Base-by-base conservation (phyloP, 1,140 invertebrate species). In the Anoplolepis gracilipes region DNA sequence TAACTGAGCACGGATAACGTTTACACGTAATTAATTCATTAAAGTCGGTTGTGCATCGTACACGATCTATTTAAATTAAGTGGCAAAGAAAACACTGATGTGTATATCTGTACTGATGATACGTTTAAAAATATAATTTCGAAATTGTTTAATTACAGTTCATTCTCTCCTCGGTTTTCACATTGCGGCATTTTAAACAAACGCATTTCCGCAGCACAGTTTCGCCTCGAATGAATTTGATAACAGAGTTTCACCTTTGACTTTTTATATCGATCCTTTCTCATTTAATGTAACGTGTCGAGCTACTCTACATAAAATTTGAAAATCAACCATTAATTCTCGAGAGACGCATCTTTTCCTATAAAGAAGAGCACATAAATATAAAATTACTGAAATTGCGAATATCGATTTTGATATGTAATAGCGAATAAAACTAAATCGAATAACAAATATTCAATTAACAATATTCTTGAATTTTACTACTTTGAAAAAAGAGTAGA, bases 1-100 rank as follows among this genome's bases (percentile, higher is more conserved):
- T 65, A 81, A 73, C 19, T 42, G 65, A 72, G 78, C 65, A 59
- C 28, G 49, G 19, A 73, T 55, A 55, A 55, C 28, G n/a, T 57
- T 81, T 70, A 73, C 39, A 30, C 33, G 78, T 61, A 70, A 82
- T 82, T 82, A 82, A 82, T 72, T 22, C 57, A 76, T 75, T 78
- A 78, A 28, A 65, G 11, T 42, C 30, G n/a, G 28, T 19, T 22
- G 64, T 16, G 53, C 42, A 59, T 59, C 22, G 11, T 55, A 39
- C 13, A 13, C 25, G 25, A 10, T 42, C 57, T 36, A 59, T 30
- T 39, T 7, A 11, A 61, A 65, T 28, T 19, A n/a, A 25, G 8
- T 8, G 7, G 0, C 36, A n/a, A 30, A 16, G 10, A n/a, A 59
- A 81, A 30, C 65, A 61, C 19, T 19, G 5, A 6, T 2, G 19